Evolutionary conservation across 2,797 vertebrate species (phyloP), one percentile per base, ranked within the genome.

Genomic region (Coilia nasus): DNA sequence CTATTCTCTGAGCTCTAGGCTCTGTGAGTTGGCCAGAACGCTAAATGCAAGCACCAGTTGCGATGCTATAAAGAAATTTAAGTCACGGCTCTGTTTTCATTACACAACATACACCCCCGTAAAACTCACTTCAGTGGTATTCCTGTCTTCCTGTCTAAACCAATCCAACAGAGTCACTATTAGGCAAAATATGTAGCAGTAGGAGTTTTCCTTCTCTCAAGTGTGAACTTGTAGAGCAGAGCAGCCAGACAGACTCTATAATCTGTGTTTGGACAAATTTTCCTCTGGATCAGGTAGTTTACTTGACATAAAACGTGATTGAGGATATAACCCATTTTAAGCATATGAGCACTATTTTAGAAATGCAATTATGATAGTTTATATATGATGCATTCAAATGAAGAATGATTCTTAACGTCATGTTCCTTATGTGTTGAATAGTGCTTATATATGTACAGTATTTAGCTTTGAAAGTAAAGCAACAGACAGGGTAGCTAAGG

Each of bases 91-190:
- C 67, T 75, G 67, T 75, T 75, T 75, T 15, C 28, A 6, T 35
- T 75, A 28, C 67, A 75, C 31, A 75, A 75, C 15, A 35, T 5
- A 75, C 28, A 75, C 67, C 28, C 17, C 67, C 67, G 31, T 75
- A 75, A 31, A 75, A 75, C 67, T 41, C 28, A 28, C 62, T 67
- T 31, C 62, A 28, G 62, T 67, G 62, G 31, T 35, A 41, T 75
- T 75, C 31, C 67, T 19, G 67, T 75, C 67, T 75, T 14, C 67
- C 31, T 75, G 67, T 35, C 67, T 75, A 35, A 35, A 75, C 14
- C 31, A 23, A 75, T 35, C 67, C 67, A 35, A 75, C 28, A 9
- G 25, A 71, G 6, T 62, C 25, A 28, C 11, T 10, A 54, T 54
- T 54, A 67, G 25, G 25, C 62, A 67, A 67, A 28, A 14, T 67